Evolutionary conservation across 35 echinoderm and acorn worm species (phyloP).

Genomic region (Ophiothrix spiculata): DNA sequence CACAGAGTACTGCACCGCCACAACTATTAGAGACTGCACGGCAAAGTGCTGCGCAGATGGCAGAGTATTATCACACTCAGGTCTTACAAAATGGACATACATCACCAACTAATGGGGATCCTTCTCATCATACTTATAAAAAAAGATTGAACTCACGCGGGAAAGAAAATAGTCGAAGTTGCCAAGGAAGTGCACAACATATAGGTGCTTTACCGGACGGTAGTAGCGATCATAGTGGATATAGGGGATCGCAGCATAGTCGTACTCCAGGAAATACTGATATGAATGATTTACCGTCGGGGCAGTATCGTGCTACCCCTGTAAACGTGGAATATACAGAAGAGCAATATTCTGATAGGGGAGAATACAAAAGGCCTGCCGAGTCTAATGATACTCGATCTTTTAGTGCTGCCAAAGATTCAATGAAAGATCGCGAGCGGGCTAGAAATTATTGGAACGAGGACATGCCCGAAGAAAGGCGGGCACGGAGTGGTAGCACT

Average conservation of each 20-base stretch:
- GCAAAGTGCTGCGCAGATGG: constrained; percentile 61
- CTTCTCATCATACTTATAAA: constrained; percentile 15
- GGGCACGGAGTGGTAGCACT: constrained; percentile 19
- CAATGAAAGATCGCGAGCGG: constrained; percentile 47
- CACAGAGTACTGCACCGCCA: constrained; percentile 6
- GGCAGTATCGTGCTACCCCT: constrained; percentile 74
- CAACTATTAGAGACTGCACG: constrained; percentile 43
- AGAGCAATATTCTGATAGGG: constrained; percentile 25
- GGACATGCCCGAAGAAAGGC: constrained; percentile 49
- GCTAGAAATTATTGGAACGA: constrained; percentile 63
- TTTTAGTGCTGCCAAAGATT: constrained; percentile 10
- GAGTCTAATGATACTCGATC: constrained; percentile 43
- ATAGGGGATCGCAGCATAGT: constrained; percentile 26
- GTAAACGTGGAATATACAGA: constrained; percentile 69
- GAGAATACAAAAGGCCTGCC: constrained; percentile 35
- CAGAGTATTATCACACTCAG: constrained; percentile 60
- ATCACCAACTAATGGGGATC: constrained; percentile 19
- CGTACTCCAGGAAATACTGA: constrained; percentile 27
- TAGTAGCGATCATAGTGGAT: constrained; percentile 6
- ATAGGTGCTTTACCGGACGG: constrained; percentile 15
- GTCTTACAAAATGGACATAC: constrained; percentile 43
- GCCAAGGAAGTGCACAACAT: constrained; percentile 15
- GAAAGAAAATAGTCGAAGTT: not conserved
- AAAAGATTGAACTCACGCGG: constrained; percentile 11
- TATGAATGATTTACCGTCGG: constrained; percentile 43